phyloP scores from a whole-genome alignment of 2,888 invertebrate genomes.

The Podotricha telesiphe region DNA sequence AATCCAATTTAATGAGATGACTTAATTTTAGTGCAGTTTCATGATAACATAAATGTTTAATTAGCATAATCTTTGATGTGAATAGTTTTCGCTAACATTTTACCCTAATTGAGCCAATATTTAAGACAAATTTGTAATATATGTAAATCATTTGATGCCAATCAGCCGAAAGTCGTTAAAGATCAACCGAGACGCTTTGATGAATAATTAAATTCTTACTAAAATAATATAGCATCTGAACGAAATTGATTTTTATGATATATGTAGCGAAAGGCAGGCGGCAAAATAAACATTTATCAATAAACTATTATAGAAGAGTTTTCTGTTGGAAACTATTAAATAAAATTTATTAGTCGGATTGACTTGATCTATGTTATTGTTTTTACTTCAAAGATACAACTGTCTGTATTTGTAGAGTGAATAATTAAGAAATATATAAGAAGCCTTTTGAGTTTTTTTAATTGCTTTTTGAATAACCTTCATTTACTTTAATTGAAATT shows the following conservation, averaged over 20 bases:
- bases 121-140: conserved; percentile 34
- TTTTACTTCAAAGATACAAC: too few species aligned
- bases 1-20: conserved; percentile 10
- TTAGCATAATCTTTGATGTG: conserved; percentile 24
- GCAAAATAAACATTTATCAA: conserved; percentile 43
- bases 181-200: conserved; percentile 36
- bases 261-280: conserved; percentile 39
- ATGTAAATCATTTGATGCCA: conserved; percentile 41
- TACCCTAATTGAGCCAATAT: conserved; percentile 19
- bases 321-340: conserved; percentile 30
- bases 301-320: conserved; percentile 28
- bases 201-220: conserved; percentile 37
- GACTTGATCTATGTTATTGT: conserved; percentile 2
- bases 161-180: conserved; percentile 30
- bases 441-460: too few species aligned
- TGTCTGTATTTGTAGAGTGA: too few species aligned
- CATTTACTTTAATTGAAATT: too few species aligned
- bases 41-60: conserved; percentile 14
- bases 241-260: conserved; percentile 44
- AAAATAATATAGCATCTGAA: conserved; percentile 36
- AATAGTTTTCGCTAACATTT: conserved; percentile 23
- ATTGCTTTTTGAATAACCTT: too few species aligned
- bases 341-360: conserved; percentile 26
- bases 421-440: too few species aligned
- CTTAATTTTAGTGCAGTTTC: conserved; percentile 12